Base-by-base conservation (phyloP, 2,797 vertebrate species). In the Synaphobranchus kaupii region DNA sequence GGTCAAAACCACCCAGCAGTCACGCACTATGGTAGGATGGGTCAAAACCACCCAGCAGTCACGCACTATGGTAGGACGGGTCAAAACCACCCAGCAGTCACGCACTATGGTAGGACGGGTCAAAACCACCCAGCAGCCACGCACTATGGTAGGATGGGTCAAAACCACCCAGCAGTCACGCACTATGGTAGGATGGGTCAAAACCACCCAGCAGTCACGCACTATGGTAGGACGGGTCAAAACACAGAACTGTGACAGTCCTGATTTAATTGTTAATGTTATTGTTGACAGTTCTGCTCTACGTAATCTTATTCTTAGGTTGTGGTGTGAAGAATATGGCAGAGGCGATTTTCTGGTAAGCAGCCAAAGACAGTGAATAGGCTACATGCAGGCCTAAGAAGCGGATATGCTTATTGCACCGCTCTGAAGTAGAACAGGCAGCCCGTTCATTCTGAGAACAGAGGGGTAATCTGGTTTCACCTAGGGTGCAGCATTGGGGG, bases 401-500 rank as follows among this genome's bases (percentile, higher is more conserved):
- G 13, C 12, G 39, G 66, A 81, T 84, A 31, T 25, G 48, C 50
- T 73, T 84, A 84, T 56, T 50, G 83, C 28, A 13, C 63, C 25
- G 31, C 28, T 82, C 50, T 56, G 54, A 78, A 60, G 17, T 48
- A 54, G 50, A 80, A 78, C 68, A 83, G 81, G 20, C 60, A 83
- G 86, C 82, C 66, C 47, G 66, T 84, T 87, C 86, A 73, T 82
- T 68, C 9, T 34, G 47, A 25, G 86, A 58, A 83, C 80, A 84
- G 63, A 9, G 58, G 54, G 56, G 83, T 84, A 87, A 84, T 87
- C 83, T 83, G 47, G 68, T 56, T 87, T 87, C 86, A 87, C 83
- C 83, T 87, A 83, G 83, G 86, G 86, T 87, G 58, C 86, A 84
- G 13, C 63, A 66, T 87, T 48, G 82, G 71, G 86, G 86, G 83